Conservation (phyloP, 1,140 invertebrate genomes). For the Temnothorax nylanderi region DNA sequence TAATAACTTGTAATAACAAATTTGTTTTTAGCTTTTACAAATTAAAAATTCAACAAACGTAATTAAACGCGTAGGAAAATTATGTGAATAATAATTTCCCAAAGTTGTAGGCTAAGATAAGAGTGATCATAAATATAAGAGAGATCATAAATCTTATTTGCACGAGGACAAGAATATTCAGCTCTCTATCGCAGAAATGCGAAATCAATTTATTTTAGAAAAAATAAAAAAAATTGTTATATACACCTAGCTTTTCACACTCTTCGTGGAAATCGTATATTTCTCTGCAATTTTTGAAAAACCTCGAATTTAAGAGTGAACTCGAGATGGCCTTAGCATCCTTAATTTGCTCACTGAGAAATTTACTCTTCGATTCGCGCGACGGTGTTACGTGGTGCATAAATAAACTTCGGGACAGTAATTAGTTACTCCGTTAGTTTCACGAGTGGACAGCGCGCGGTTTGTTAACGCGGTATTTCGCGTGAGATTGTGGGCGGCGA, state of each 20-base stretch:
- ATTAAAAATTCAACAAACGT: background rate
- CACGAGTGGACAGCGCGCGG: conserved; percentile 23
- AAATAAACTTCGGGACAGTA: conserved; percentile 42
- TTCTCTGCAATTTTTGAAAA: conserved; percentile 29
- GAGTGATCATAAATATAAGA: conserved; percentile 14
- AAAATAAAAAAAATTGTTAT: conserved; percentile 6
- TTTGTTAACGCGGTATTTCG: conserved; percentile 37
- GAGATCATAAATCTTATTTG: conserved; percentile 37
- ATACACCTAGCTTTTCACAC: conserved; percentile 5
- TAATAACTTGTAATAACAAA: background rate
- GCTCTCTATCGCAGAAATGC: conserved; percentile 3
- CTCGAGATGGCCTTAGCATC: background rate
- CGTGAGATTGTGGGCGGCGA: conserved; percentile 40
- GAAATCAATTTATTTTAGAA: conserved; percentile 54
- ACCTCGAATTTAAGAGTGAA: conserved; percentile 22
- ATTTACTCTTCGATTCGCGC: conserved; percentile 42
- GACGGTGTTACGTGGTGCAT: conserved; percentile 28
- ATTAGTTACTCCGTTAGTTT: conserved; percentile 56
- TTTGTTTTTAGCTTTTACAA: background rate
- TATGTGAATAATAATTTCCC: conserved; percentile 43
- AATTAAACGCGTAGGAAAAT: background rate
- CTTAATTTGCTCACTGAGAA: background rate
- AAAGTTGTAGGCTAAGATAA: background rate
- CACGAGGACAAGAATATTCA: conserved; percentile 35
- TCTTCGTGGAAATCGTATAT: conserved; percentile 24